These are phyloP conservation scores for Mareca penelope DNA, from an alignment of 2,797 vertebrate species.

Conservation along the genomic window DNA sequence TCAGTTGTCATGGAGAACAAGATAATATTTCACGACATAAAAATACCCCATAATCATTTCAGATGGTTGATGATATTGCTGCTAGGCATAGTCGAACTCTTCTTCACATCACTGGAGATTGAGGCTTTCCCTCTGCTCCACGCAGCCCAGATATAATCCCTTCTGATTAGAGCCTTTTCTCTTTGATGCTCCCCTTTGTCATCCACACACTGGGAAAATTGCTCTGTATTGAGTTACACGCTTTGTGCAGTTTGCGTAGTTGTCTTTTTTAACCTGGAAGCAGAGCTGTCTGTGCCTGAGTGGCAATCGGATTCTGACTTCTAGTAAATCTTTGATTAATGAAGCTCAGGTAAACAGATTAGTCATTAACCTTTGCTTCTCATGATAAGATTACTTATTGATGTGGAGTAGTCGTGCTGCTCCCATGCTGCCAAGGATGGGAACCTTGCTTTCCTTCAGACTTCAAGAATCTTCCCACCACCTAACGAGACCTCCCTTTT, in stretches of 20 bases:
- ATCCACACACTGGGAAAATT: constrained; percentile 43
- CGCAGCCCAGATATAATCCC: constrained; percentile 13
- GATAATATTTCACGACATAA: constrained; percentile 32
- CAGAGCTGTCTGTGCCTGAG: constrained; percentile 25
- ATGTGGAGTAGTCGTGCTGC: constrained; percentile 5
- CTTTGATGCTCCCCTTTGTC: constrained; percentile 64
- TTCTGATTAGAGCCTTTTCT: constrained; percentile 60
- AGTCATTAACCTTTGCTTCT: constrained; percentile 73
- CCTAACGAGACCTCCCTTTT: neutral
- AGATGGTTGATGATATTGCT: constrained; percentile 34
- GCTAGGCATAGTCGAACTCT: constrained; percentile 19
- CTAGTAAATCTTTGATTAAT: constrained; percentile 70
- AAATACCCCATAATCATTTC: neutral
- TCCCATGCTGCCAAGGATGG: constrained; percentile 6
- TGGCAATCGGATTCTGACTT: constrained; percentile 21
- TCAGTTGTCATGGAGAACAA: constrained; percentile 34
- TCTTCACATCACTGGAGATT: constrained; percentile 1
- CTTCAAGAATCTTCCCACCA: neutral
- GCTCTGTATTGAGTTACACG: constrained; percentile 54
- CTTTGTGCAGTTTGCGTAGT: neutral
- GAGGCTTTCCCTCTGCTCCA: constrained; percentile 46
- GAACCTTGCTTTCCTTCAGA: constrained; percentile 9
- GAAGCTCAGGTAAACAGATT: constrained; percentile 70
- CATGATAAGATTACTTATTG: constrained; percentile 69
- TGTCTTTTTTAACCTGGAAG: constrained; percentile 55